A percentile compares a stretch with the other conserved stretches of the same genome.
Conservation (phyloP, 2,888 invertebrate genomes). For the Platynereis dumerilii region DNA sequence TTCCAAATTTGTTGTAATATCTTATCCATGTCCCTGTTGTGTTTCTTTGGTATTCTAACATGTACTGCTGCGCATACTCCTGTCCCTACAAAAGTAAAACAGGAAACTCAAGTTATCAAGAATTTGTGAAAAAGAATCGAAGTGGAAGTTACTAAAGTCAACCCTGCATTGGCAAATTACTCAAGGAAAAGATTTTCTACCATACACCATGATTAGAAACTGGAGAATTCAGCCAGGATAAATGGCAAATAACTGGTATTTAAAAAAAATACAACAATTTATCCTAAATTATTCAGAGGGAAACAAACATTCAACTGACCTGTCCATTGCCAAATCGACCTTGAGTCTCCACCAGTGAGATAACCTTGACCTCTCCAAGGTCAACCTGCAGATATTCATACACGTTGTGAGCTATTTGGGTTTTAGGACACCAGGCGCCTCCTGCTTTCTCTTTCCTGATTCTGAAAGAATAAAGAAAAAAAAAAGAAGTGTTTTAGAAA, state of each 20-base stretch:
- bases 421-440: slow-evolving; percentile 94
- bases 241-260: too few relatives aligned
- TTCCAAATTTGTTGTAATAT: slow-evolving; percentile 8
- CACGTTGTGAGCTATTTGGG: slow-evolving; percentile 71
- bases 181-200: too few relatives aligned
- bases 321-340: slow-evolving; percentile 90
- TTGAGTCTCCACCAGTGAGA: slow-evolving; percentile 86
- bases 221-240: too few relatives aligned
- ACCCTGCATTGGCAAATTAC: too few relatives aligned
- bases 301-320: too few relatives aligned
- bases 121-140: too few relatives aligned
- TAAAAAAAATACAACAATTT: too few relatives aligned
- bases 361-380: slow-evolving; percentile 78
- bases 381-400: slow-evolving; percentile 85
- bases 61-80: slow-evolving; percentile 18
- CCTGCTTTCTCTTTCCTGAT: slow-evolving; percentile 67
- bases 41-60: slow-evolving; percentile 21
- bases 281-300: too few relatives aligned
- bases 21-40: slow-evolving; percentile 14
- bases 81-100: slow-evolving; percentile 12
- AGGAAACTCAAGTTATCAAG: too few relatives aligned
- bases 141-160: too few relatives aligned
- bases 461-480: slow-evolving; percentile 11
- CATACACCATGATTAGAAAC: too few relatives aligned
- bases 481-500: too few relatives aligned